Conservation (phyloP, 2,888 invertebrate species). For the Caenorhabditis japonica region DNA sequence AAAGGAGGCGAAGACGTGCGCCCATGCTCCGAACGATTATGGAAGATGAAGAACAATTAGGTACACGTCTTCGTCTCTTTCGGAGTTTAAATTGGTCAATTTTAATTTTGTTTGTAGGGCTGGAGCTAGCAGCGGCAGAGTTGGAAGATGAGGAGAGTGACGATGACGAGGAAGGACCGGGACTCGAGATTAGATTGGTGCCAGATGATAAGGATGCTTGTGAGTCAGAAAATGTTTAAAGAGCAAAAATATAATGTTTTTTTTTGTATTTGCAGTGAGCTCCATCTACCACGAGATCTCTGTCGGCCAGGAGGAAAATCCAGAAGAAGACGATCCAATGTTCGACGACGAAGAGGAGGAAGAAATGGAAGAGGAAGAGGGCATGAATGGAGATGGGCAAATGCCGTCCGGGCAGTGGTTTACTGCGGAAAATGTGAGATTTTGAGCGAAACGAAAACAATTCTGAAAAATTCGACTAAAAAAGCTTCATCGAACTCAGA, state of each 20-base stretch:
- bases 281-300: slow-evolving; percentile 85
- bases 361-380: slow-evolving; percentile 27
- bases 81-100: too few relatives aligned
- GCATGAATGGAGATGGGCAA: slow-evolving; percentile 13
- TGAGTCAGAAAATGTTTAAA: slow-evolving; percentile 16
- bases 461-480: not conserved
- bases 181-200: slow-evolving; percentile 66
- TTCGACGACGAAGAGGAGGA: slow-evolving; percentile 33
- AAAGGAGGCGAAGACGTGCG: slow-evolving; percentile 54
- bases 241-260: not conserved
- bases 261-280: slow-evolving; percentile 79
- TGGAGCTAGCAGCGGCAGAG: slow-evolving; percentile 57
- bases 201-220: slow-evolving; percentile 64
- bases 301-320: slow-evolving; percentile 86
- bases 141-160: slow-evolving; percentile 53
- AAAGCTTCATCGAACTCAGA: too few relatives aligned
- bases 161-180: slow-evolving; percentile 58
- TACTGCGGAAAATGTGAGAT: slow-evolving; percentile 59
- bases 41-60: slow-evolving; percentile 55
- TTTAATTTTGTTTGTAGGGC: slow-evolving; percentile 66
- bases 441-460: not conserved
- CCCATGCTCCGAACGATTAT: slow-evolving; percentile 54
- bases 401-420: slow-evolving; percentile 49
- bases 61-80: slow-evolving; percentile 46
- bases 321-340: slow-evolving; percentile 83